Evolutionary conservation across 2,113 vertebrate genomes (phyloP).

Genomic region (Ranitomeya imitator): DNA sequence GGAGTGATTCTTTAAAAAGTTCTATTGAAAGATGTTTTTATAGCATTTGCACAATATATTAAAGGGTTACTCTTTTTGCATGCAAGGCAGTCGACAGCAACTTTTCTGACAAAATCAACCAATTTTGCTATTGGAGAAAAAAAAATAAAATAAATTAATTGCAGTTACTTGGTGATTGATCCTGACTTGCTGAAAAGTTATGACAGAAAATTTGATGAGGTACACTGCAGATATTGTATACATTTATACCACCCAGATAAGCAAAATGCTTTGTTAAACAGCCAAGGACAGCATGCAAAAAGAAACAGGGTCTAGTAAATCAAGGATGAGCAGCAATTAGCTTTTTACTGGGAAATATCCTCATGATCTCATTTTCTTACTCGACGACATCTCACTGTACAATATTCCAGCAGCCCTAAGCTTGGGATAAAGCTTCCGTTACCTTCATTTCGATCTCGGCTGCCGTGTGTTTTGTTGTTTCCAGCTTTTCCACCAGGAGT

Average conservation of each 20-base stretch:
- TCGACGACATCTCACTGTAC: neutral
- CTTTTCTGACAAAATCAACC: too few relatives aligned
- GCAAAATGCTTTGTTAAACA: neutral
- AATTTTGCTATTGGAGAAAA: too few relatives aligned
- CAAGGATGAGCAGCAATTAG: neutral
- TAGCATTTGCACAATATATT: neutral
- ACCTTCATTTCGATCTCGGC: slow-evolving; percentile 80
- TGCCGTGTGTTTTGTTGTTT: slow-evolving; percentile 77
- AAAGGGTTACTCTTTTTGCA: too few relatives aligned
- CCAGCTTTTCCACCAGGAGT: slow-evolving; percentile 77
- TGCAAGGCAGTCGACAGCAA: too few relatives aligned
- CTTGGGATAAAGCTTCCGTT: slow-evolving; percentile 46
- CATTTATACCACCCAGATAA: neutral
- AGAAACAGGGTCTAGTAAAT: neutral
- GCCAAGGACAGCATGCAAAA: neutral
- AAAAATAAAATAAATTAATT: too few relatives aligned
- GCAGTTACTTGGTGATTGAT: neutral
- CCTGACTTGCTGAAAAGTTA: neutral
- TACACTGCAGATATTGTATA: neutral
- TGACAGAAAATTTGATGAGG: neutral
- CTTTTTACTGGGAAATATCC: neutral
- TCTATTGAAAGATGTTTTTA: neutral
- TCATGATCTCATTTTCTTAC: neutral
- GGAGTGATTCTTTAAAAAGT: too few relatives aligned
- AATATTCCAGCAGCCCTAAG: neutral